phyloP scores from a whole-genome alignment of 2,888 invertebrate genomes.

The Apotomis turbidana region DNA sequence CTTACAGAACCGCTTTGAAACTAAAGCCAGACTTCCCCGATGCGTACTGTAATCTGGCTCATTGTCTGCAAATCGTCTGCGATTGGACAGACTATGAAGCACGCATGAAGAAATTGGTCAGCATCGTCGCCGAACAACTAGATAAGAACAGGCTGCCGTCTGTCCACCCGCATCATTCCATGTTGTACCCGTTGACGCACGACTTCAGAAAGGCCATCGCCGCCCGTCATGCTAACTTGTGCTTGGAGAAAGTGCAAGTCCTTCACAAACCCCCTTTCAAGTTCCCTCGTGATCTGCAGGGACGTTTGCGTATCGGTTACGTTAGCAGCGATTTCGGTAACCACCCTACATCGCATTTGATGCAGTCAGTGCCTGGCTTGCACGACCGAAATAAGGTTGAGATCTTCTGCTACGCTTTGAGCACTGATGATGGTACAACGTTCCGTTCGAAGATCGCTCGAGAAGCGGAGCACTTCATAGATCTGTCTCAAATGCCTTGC shows the following conservation, averaged over 20 bases:
- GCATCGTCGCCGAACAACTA: constrained; percentile 98
- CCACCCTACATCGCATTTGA: constrained; percentile 99
- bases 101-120: constrained; percentile 97
- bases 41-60: constrained; percentile 99
- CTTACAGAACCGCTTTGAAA: constrained; percentile 98
- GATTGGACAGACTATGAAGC: constrained; percentile 99
- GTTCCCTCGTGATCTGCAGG: constrained; percentile 87
- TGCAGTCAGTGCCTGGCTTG: constrained; percentile 99
- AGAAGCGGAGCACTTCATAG: constrained; percentile 98
- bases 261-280: constrained; percentile 95
- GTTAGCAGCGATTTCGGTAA: constrained; percentile 99
- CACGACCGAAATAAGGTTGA: constrained; percentile 94
- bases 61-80: constrained; percentile 99
- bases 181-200: constrained; percentile 98
- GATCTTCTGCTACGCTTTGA: constrained; percentile 96
- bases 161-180: constrained; percentile 99
- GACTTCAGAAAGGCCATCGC: constrained; percentile 98
- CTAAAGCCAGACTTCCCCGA: constrained; percentile 99
- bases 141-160: constrained; percentile 98
- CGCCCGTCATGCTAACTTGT: constrained; percentile 97
- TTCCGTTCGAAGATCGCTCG: constrained; percentile 98
- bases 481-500: constrained; percentile 96
- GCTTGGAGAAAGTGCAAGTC: constrained; percentile 98
- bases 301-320: constrained; percentile 95
- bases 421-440: constrained; percentile 98